A percentile compares a stretch with the other conserved stretches of the same genome.
These are phyloP conservation scores for Apeltes quadracus DNA, from an alignment of 2,113 vertebrate genomes.

Conservation along the genomic window DNA sequence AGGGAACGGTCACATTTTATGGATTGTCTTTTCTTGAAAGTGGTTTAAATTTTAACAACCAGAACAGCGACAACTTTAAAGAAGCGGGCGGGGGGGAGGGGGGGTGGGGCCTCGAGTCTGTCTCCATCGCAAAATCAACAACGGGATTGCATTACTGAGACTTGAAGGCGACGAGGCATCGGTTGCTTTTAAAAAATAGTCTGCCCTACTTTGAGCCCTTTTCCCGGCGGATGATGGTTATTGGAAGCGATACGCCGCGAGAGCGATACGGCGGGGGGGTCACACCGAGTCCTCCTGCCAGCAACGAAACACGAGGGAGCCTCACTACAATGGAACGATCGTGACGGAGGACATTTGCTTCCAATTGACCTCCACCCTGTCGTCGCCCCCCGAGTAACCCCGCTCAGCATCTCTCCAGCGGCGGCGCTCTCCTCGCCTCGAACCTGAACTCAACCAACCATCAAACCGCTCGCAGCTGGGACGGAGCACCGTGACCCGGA, in stretches of 20 bases:
- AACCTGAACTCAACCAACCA: conserved; percentile 74
- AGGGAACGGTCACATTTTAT: conserved; percentile 21
- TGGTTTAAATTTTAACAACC: conserved; percentile 34
- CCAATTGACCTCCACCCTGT: conserved; percentile 65
- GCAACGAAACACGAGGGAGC: conserved; percentile 59
- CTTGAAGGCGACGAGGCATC: conserved; percentile 25
- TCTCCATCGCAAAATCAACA: conserved; percentile 47
- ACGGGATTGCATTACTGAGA: conserved; percentile 49
- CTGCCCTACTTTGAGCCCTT: conserved; percentile 35
- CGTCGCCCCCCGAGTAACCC: no score
- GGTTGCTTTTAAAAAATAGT: conserved; percentile 40
- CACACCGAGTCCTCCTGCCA: conserved; percentile 47
- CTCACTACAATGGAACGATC: conserved; percentile 47
- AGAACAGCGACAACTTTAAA: conserved; percentile 8
- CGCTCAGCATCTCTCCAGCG: no score
- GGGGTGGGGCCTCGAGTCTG: conserved; percentile 1
- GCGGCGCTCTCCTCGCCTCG: no score
- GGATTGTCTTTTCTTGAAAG: conserved; percentile 14
- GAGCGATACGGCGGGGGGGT: conserved; percentile 46
- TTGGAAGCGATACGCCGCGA: conserved; percentile 55
- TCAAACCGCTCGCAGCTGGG: conserved; percentile 74
- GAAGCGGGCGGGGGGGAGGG: not conserved
- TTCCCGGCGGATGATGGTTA: conserved; percentile 54
- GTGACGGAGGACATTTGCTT: conserved; percentile 73
- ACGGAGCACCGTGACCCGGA: conserved; percentile 57